These are phyloP conservation scores for Paramisgurnus dabryanus DNA, from an alignment of 2,113 vertebrate species.

Conservation along the genomic window DNA sequence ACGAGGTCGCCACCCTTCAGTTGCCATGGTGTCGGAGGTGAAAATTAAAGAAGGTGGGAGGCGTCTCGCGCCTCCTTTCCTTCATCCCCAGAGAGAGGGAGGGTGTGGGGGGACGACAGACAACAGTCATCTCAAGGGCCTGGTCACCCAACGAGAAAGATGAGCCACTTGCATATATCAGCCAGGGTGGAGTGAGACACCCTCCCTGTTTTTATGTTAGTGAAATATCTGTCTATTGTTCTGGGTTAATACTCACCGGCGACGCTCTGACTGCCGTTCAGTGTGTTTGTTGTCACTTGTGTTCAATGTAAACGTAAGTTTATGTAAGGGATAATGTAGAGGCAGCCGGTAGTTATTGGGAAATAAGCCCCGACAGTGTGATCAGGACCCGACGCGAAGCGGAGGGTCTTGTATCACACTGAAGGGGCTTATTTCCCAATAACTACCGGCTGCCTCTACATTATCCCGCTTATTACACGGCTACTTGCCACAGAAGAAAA, in stretches of 20 bases:
- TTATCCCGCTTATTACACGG: too few species aligned
- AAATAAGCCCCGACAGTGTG: too few species aligned
- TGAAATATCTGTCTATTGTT: conserved; percentile 62
- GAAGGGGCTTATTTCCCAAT: too few species aligned
- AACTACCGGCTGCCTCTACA: too few species aligned
- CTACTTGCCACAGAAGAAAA: too few species aligned
- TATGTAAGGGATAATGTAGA: too few species aligned
- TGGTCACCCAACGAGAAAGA: conserved; percentile 48
- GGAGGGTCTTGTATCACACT: too few species aligned
- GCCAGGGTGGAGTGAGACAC: conserved; percentile 57
- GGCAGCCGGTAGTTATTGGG: too few species aligned
- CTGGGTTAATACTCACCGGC: conserved; percentile 26
- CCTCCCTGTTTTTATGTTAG: conserved; percentile 57
- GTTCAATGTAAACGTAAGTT: not conserved
- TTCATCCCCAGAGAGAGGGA: conserved; percentile 49
- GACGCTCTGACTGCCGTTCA: conserved; percentile 3
- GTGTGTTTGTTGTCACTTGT: not conserved
- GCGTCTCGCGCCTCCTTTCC: conserved; percentile 60
- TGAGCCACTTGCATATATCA: conserved; percentile 63
- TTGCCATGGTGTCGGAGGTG: conserved; percentile 61
- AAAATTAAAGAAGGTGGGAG: conserved; percentile 64
- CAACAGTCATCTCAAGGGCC: conserved; percentile 59
- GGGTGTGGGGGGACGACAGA: conserved; percentile 38
- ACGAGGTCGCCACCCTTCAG: conserved; percentile 52
- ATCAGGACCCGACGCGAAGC: too few species aligned